phyloP scores from a whole-genome alignment of 2,797 vertebrate species.

The Halcyon badia region DNA sequence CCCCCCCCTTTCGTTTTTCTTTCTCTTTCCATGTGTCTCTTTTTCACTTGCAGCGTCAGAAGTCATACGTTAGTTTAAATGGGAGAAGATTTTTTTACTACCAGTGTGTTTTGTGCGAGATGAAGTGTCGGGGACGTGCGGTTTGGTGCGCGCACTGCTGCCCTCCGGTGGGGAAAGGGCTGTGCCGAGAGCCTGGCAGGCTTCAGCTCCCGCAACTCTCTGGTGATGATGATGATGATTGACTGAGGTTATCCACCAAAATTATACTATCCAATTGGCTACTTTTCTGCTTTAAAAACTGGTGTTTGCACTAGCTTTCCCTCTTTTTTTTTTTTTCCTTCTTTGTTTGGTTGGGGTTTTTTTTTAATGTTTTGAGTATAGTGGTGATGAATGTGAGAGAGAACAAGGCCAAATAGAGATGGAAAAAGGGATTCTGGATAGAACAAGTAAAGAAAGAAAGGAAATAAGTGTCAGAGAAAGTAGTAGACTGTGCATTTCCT shows the following conservation, averaged over 20 bases:
- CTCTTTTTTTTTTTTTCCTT: no score
- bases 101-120: accelerated
- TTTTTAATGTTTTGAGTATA: neutral
- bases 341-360: neutral
- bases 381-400: neutral
- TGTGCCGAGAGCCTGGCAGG: accelerated
- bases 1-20: no score
- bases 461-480: neutral
- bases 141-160: neutral
- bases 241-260: neutral
- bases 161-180: neutral
- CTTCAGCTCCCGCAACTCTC: accelerated
- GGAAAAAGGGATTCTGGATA: neutral
- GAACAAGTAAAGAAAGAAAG: neutral
- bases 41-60: neutral
- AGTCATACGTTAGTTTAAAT: accelerated
- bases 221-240: neutral
- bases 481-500: neutral
- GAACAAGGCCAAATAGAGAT: neutral
- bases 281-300: neutral
- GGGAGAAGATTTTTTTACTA: neutral
- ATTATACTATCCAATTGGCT: neutral
- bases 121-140: accelerated
- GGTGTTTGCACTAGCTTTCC: neutral
- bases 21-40: no score